These are phyloP conservation scores for Drosophila seguyi DNA, from an alignment of 1,140 invertebrate species.

Conservation along the genomic window DNA sequence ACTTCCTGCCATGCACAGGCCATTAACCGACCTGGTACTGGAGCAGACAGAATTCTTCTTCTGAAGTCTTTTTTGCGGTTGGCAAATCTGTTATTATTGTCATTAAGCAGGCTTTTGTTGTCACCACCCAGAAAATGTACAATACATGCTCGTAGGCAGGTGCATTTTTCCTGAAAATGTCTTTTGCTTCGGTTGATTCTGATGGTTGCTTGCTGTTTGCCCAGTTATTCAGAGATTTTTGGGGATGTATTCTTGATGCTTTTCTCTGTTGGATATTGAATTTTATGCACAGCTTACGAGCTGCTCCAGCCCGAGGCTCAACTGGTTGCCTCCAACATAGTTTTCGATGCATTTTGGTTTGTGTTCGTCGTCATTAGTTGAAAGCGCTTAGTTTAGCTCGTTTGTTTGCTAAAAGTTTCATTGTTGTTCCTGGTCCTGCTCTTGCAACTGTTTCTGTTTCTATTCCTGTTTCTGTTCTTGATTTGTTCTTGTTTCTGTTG, in stretches of 20 bases:
- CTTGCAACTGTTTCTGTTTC: background rate
- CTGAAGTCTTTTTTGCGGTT: slow-evolving; percentile 46
- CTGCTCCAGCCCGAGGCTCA: background rate
- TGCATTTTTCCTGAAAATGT: slow-evolving; percentile 18
- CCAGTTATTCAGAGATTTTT: slow-evolving; percentile 8
- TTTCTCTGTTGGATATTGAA: slow-evolving; percentile 31
- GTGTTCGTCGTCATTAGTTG: slow-evolving; percentile 49
- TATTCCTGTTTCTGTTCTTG: too few relatives aligned
- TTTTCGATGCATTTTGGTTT: slow-evolving; percentile 32
- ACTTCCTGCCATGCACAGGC: slow-evolving; percentile 28
- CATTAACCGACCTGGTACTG: slow-evolving; percentile 45
- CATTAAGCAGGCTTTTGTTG: slow-evolving; percentile 59
- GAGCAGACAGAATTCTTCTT: slow-evolving; percentile 4
- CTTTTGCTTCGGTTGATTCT: slow-evolving; percentile 1
- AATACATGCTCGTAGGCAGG: background rate
- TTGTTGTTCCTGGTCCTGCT: slow-evolving; percentile 8
- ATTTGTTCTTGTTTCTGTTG: slow-evolving; percentile 1
- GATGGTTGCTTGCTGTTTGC: slow-evolving; percentile 5
- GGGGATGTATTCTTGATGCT: slow-evolving; percentile 24
- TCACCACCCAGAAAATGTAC: slow-evolving; percentile 2
- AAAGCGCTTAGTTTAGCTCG: slow-evolving; percentile 40
- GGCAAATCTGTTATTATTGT: slow-evolving; percentile 64
- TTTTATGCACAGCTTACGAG: slow-evolving; percentile 18
- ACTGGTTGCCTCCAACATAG: slow-evolving; percentile 34
- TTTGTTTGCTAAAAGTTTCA: slow-evolving; percentile 48